Evolutionary conservation across 2,113 vertebrate species (phyloP).

Genomic region (Lanius collurio): DNA sequence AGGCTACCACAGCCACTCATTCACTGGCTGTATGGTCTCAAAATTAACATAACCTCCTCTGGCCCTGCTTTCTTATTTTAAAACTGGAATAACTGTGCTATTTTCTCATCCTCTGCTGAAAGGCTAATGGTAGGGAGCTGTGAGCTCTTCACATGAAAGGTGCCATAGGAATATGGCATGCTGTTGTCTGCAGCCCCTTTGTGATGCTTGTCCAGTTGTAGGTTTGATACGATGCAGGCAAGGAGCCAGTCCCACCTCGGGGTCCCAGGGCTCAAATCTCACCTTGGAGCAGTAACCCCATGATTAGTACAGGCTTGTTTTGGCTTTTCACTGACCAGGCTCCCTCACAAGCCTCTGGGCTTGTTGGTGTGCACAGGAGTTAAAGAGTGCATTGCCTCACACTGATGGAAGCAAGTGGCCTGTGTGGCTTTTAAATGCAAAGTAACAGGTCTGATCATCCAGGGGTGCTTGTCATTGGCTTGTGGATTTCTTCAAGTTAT

Average conservation of each 20-base stretch:
- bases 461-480: not conserved
- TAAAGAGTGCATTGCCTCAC: not conserved
- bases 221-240: accelerated
- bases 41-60: not conserved
- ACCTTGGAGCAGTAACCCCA: not conserved
- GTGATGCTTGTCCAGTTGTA: not conserved
- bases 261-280: not conserved
- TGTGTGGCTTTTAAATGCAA: not conserved
- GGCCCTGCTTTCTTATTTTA: not conserved
- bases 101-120: not conserved
- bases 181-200: not conserved
- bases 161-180: accelerated
- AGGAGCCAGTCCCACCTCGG: not conserved
- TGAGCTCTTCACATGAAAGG: not conserved
- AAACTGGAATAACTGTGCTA: not conserved
- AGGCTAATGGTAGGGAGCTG: not conserved
- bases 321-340: not conserved
- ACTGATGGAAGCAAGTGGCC: not conserved
- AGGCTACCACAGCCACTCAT: not conserved
- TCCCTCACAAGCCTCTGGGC: not conserved
- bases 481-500: not conserved
- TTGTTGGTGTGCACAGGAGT: not conserved
- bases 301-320: not conserved
- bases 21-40: not conserved
- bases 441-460: not conserved